phyloP scores from a whole-genome alignment of 1,140 invertebrate species.

The Bombyx mandarina region DNA sequence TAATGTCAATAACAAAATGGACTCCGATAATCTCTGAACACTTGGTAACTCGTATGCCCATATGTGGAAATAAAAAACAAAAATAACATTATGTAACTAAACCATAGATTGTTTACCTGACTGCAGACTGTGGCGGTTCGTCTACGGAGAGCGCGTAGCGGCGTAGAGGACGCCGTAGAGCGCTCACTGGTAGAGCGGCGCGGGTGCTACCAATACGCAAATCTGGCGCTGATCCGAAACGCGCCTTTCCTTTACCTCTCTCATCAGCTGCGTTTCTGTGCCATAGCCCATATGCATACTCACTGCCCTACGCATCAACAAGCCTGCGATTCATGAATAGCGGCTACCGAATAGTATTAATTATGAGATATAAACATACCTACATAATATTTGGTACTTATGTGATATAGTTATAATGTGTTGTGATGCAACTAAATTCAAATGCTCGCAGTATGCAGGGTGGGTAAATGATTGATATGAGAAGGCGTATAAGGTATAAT shows the following conservation, averaged over 20 bases:
- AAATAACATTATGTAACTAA: slow-evolving; percentile 6
- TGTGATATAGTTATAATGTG: too few species aligned
- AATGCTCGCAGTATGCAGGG: too few species aligned
- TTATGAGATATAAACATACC: too few species aligned
- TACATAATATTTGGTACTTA: too few species aligned
- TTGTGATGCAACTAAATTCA: too few species aligned
- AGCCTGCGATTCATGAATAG: slow-evolving; percentile 7
- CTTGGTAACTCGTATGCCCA: neutral
- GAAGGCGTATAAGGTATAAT: too few species aligned
- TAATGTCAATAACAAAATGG: too few species aligned
- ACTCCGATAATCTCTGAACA: neutral
- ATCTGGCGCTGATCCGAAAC: slow-evolving; percentile 60
- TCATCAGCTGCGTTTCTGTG: slow-evolving; percentile 37
- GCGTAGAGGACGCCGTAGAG: slow-evolving; percentile 72
- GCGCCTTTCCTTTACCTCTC: slow-evolving; percentile 33
- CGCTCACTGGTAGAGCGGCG: slow-evolving; percentile 64
- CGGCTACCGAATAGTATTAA: neutral
- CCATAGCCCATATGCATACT: slow-evolving; percentile 22
- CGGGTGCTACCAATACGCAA: slow-evolving; percentile 68
- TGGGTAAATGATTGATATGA: too few species aligned
- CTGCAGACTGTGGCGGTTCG: slow-evolving; percentile 66
- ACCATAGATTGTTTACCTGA: slow-evolving; percentile 35
- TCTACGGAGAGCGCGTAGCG: slow-evolving; percentile 81
- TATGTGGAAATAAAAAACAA: slow-evolving; percentile 6
- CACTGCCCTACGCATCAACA: slow-evolving; percentile 23